Base-by-base conservation (phyloP, 2,888 invertebrate genomes). In the Tipula confusa region DNA sequence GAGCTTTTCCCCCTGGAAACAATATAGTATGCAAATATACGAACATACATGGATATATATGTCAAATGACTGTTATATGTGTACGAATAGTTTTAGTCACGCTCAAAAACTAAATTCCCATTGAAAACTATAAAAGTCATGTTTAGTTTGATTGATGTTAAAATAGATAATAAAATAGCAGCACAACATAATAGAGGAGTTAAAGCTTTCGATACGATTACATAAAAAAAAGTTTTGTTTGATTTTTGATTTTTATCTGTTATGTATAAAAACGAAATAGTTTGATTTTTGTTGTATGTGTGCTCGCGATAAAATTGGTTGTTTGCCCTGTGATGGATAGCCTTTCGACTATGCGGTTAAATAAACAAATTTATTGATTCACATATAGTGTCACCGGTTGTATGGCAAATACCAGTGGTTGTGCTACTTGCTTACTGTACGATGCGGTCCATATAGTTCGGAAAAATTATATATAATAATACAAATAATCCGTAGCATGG, bases 101-200 rank as follows among this genome's bases (percentile, higher is more conserved):
- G 64, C 64, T 24, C 18, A 64, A 64, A 24, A n/a, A n/a, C n/a
- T 24, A 64, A 64, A 64, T 64, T 64, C 64, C 64, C 64, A 64
- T 64, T 24, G 24, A 64, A 64, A 64, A 64, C 64, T 64, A 64
- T 64, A 64, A 64, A 64, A 64, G 64, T 64, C 64, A 64, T 64
- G 64, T 64, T 64, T 64, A 64, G 64, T 64, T 64, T 64, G 64
- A 64, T 64, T 64, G 64, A 64, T 64, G 64, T 64, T 18, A 24
- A 64, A 64, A 64, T 64, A 64, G 64, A 64, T 64, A 43, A 43
- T 43, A 64, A 64, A 64, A 64, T 64, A 64, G 24, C 18, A 64
- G 24, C 43, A 64, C 18, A 64, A 64, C 64, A 64, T 64, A 64
- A 64, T 24, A 64, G 64, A 24, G 24, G 64, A 64, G 64, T 64